phyloP scores from a whole-genome alignment of 1,140 invertebrate species.

The Onthophagus taurus region DNA sequence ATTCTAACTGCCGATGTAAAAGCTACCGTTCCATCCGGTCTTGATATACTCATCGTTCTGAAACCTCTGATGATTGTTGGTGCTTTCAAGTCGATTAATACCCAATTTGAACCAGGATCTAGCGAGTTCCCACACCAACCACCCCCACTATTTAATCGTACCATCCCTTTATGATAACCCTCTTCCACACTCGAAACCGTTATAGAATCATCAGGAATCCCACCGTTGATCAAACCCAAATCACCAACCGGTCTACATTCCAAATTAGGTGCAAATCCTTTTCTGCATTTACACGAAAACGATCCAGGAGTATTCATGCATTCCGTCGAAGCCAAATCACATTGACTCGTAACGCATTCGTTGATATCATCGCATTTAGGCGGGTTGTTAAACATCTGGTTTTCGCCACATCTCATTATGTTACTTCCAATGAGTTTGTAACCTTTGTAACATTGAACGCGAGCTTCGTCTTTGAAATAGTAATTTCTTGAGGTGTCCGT shows the following conservation, averaged over 20 bases:
- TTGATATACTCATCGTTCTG: conserved; percentile 75
- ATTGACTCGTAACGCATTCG: conserved; percentile 82
- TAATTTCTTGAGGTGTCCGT: conserved; percentile 66
- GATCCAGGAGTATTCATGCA: conserved; percentile 86
- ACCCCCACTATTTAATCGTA: conserved; percentile 69
- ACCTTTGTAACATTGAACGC: conserved; percentile 86
- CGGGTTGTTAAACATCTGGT: conserved; percentile 74
- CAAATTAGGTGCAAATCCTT: conserved; percentile 76
- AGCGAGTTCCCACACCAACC: conserved; percentile 84
- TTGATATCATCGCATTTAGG: conserved; percentile 89
- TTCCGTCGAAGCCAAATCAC: conserved; percentile 81
- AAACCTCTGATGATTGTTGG: conserved; percentile 86
- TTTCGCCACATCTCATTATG: conserved; percentile 77
- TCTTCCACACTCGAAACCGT: conserved; percentile 72
- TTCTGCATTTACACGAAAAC: conserved; percentile 82
- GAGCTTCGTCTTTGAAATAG: conserved; percentile 81
- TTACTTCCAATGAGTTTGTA: conserved; percentile 78
- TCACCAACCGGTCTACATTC: conserved; percentile 84
- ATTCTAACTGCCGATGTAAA: conserved; percentile 82
- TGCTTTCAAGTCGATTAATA: conserved; percentile 77
- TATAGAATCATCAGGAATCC: conserved; percentile 82
- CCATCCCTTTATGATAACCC: conserved; percentile 70
- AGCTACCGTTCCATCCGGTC: conserved; percentile 67
- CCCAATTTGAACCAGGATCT: conserved; percentile 80
- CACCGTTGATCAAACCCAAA: conserved; percentile 79